phyloP scores from a whole-genome alignment of 2,797 vertebrate species.

The Danio tinwini region DNA sequence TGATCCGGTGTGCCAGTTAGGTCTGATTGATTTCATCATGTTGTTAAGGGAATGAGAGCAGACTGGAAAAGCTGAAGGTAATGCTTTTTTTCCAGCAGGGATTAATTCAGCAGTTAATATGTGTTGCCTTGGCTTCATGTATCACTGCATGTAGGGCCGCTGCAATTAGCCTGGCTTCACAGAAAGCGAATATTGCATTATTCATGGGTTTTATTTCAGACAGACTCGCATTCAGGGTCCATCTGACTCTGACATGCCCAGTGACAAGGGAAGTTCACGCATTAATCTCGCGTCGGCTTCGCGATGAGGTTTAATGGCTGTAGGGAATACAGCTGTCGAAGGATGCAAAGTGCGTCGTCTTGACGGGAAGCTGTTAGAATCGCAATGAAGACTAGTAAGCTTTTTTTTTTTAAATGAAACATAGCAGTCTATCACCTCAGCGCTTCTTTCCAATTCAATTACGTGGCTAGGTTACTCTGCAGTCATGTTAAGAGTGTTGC shows the following conservation, averaged over 20 bases:
- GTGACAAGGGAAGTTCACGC: slow-evolving; percentile 41
- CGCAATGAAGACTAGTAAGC: slow-evolving; percentile 28
- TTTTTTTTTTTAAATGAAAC: slow-evolving; percentile 21
- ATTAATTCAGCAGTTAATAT: slow-evolving; percentile 52
- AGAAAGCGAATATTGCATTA: slow-evolving; percentile 48
- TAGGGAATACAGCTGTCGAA: slow-evolving; percentile 25
- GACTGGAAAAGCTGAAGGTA: slow-evolving; percentile 31
- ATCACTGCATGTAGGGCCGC: slow-evolving; percentile 38
- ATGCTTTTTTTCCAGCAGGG: slow-evolving; percentile 18
- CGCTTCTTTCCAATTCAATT: slow-evolving; percentile 37
- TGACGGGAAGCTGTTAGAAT: slow-evolving; percentile 20
- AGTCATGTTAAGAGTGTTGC: slow-evolving; percentile 8
- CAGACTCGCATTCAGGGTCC: slow-evolving; percentile 39
- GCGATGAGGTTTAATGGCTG: slow-evolving; percentile 23
- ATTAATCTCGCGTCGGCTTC: slow-evolving; percentile 38
- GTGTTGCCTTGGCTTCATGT: slow-evolving; percentile 38
- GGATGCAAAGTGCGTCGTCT: slow-evolving; percentile 2
- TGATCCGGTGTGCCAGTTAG: slow-evolving; percentile 25
- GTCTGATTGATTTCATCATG: slow-evolving; percentile 41
- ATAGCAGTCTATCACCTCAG: slow-evolving; percentile 30
- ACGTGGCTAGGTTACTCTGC: background rate
- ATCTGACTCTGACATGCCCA: slow-evolving; percentile 38
- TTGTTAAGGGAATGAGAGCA: slow-evolving; percentile 29
- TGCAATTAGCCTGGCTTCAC: slow-evolving; percentile 49
- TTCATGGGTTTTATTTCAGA: slow-evolving; percentile 53